Percentiles rank a stretch among this genome's conserved stretches.
These are phyloP conservation scores for Auanema sp. DNA, from an alignment of 2,888 invertebrate species.

Conservation along the genomic window DNA sequence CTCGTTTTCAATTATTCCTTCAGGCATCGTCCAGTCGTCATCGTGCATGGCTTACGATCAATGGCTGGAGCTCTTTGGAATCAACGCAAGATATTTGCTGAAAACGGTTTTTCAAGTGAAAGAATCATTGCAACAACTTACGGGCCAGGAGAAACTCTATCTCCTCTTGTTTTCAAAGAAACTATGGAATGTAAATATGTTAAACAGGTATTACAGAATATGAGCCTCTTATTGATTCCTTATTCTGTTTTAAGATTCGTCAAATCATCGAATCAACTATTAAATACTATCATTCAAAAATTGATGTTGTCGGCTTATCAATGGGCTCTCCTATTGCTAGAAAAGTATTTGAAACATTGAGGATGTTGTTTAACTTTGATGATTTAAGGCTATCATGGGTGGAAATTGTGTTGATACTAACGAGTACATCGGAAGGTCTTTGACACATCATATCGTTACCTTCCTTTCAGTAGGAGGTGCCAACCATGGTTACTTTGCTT, in stretches of 20 bases:
- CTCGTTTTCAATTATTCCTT: neutral
- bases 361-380: neutral
- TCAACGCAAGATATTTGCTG: constrained; percentile 8
- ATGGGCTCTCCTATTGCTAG: constrained; percentile 21
- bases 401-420: constrained; percentile 20
- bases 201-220: constrained; percentile 5
- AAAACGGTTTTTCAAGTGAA: constrained; percentile 6
- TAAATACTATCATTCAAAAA: constrained; percentile 12
- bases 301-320: constrained; percentile 19
- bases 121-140: constrained; percentile 19
- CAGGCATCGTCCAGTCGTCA: constrained; percentile 18
- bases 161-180: constrained; percentile 10
- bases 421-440: constrained; percentile 17
- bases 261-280: constrained; percentile 13
- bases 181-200: constrained; percentile 22
- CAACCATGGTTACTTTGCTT: constrained; percentile 21
- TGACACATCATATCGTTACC: constrained; percentile 13
- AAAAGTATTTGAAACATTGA: constrained; percentile 3
- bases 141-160: constrained; percentile 15
- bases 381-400: constrained; percentile 19
- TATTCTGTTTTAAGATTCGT: constrained; percentile 11
- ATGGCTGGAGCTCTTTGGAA: constrained; percentile 16
- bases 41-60: constrained; percentile 21
- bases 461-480: constrained; percentile 19
- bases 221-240: neutral